Evolutionary conservation across 2,113 vertebrate species (phyloP), one percentile per base, ranked within the genome.

Genomic region (Ptychochromis oligacanthus): DNA sequence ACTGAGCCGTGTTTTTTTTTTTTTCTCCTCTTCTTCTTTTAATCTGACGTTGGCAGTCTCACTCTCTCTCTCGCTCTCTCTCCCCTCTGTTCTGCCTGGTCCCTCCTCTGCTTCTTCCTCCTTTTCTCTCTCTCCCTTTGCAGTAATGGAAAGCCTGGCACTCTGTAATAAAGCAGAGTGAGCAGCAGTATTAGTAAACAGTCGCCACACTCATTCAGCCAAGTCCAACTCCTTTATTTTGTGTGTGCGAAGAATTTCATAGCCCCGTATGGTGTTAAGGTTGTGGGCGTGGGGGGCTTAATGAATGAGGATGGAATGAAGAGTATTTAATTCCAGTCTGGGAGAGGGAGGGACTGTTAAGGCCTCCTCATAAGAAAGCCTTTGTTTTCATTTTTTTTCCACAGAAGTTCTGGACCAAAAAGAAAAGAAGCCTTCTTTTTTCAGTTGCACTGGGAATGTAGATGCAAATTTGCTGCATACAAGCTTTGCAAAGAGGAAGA

Each of bases 101-200:
- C 79, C 52, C 59, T 61, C 61, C 61, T 31, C 59, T 28, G 6
- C 52, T 2, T 12, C 54, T 55, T 36, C 36, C 40, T 67, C 28
- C 31, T 24, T 17, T 55, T 34, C 65, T 54, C 56, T 60, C 52
- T 81, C 59, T 57, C 79, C 46, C 56, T 76, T 88, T 56, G 43
- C 90, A 79, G 79, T 90, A 89, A 93, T 90, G 87, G 91, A 88
- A 90, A 89, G 78, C 79, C 84, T 89, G 90, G 87, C 90, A 12
- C 88, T 84, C 72, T 79, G 85, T 91, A 93, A 92, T 92, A 92
- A 91, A 91, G 90, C 88, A 75, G 86, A 88, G 83, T 75, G 90
- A 91, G 88, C 85, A 85, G 89, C 87, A 83, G 93, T 91, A 87
- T 93, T 90, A 89, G 92, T 91, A 93, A 94, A 94, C 94, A 92